Percentiles rank a stretch among this genome's conserved stretches.
Evolutionary conservation across 35 echinoderm and acorn worm genomes (phyloP).

Genomic region (Heliocidaris tuberculata): DNA sequence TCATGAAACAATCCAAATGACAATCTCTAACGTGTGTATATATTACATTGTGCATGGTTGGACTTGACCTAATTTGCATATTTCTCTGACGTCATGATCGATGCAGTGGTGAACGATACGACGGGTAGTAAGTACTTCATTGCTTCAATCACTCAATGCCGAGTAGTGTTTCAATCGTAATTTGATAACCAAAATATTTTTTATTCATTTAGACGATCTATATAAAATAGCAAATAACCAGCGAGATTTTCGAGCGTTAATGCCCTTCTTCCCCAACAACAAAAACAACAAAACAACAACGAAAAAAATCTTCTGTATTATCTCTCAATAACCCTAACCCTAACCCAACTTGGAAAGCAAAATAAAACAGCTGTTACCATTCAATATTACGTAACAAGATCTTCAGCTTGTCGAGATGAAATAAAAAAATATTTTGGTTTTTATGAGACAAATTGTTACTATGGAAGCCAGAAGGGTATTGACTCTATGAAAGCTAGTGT

Average conservation of each 20-base stretch:
- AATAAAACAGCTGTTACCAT: background rate
- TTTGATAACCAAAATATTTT: background rate
- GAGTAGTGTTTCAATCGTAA: background rate
- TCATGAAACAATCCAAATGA: background rate
- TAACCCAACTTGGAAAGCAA: background rate
- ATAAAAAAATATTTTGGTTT: background rate
- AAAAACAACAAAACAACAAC: background rate
- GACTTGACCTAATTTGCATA: conserved; percentile 31
- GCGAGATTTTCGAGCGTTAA: background rate
- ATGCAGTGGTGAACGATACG: conserved; percentile 34
- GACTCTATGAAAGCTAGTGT: too few species aligned
- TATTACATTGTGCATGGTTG: conserved; percentile 22
- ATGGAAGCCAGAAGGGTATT: too few species aligned
- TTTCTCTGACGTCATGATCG: conserved; percentile 24
- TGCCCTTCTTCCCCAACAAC: background rate
- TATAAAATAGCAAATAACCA: background rate
- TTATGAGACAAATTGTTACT: background rate
- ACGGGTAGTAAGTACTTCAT: conserved; percentile 24
- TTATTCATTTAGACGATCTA: background rate
- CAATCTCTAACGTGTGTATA: conserved; percentile 16
- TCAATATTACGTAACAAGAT: background rate
- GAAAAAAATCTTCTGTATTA: too few species aligned
- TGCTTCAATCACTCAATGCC: background rate
- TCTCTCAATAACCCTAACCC: too few species aligned
- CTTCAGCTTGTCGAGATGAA: background rate